These are phyloP conservation scores for Rhinoderma darwinii DNA, from an alignment of 2,113 vertebrate genomes.

Conservation along the genomic window DNA sequence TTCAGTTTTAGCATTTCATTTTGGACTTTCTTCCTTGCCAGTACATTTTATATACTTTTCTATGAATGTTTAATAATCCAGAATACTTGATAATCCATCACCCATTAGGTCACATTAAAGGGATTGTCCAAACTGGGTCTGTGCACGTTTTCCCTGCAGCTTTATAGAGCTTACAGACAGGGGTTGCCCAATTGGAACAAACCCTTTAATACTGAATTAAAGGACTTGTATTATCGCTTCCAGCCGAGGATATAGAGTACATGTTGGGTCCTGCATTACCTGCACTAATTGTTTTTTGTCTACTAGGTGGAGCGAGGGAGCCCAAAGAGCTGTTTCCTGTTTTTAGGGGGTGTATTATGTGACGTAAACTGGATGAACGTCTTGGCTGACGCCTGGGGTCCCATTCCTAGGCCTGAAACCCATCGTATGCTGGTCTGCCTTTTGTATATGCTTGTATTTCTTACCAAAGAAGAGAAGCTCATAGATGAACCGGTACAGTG, in stretches of 20 bases:
- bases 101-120: no score
- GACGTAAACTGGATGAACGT: slow-evolving; percentile 96
- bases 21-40: no score
- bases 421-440: slow-evolving; percentile 89
- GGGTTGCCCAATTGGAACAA: not conserved
- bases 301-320: slow-evolving; percentile 94
- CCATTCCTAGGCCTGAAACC: slow-evolving; percentile 72
- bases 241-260: not conserved
- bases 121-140: no score
- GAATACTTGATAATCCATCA: no score
- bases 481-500: slow-evolving; percentile 79
- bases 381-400: slow-evolving; percentile 83
- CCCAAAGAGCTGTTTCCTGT: slow-evolving; percentile 95
- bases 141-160: no score
- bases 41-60: no score
- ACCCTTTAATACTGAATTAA: no score
- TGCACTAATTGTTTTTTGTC: slow-evolving; percentile 15
- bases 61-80: no score
- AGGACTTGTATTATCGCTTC: not conserved
- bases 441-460: slow-evolving; percentile 90
- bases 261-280: not conserved
- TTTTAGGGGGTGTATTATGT: slow-evolving; percentile 89
- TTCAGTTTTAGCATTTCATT: no score
- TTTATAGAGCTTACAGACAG: not conserved
- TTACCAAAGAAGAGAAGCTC: slow-evolving; percentile 90